Evolutionary conservation across 2,797 vertebrate species (phyloP).

Genomic region (Cuculus canorus): DNA sequence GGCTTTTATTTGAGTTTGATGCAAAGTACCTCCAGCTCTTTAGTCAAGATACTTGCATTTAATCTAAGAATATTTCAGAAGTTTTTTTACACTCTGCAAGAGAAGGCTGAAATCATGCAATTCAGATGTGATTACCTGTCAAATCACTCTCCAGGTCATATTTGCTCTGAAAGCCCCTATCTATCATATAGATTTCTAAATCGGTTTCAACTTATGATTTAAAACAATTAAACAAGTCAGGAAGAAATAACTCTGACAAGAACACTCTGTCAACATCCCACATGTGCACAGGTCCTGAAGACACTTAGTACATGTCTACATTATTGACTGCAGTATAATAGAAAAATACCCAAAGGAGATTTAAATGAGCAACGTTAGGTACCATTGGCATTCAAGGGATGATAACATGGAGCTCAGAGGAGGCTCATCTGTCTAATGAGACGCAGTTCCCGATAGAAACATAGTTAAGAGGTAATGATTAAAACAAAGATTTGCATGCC

Average conservation of each 20-base stretch:
- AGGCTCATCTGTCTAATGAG: conserved; percentile 46
- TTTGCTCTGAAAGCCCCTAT: background rate
- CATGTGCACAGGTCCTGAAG: background rate
- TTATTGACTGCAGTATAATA: background rate
- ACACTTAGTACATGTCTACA: background rate
- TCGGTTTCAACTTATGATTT: background rate
- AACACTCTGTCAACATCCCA: background rate
- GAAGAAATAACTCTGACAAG: background rate
- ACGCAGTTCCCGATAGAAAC: conserved; percentile 17
- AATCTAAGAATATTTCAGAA: conserved; percentile 78
- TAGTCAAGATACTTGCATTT: conserved; percentile 80
- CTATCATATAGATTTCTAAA: background rate
- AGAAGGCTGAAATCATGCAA: conserved; percentile 19
- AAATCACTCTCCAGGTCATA: conserved; percentile 41
- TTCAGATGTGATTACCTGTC: conserved; percentile 50
- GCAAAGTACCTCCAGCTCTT: conserved; percentile 76
- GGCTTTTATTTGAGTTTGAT: conserved; percentile 76
- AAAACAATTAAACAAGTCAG: conserved; percentile 18
- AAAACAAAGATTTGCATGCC: conserved; percentile 2
- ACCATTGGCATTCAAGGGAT: background rate
- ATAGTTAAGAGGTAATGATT: conserved; percentile 15
- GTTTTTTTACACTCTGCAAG: conserved; percentile 64
- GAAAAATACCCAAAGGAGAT: conserved; percentile 1
- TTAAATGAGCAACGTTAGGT: background rate
- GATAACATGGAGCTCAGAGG: background rate